Percentiles rank a stretch among this genome's conserved stretches.
phyloP scores from a whole-genome alignment of 2,113 vertebrate genomes.

The Lethenteron camtschaticum region DNA sequence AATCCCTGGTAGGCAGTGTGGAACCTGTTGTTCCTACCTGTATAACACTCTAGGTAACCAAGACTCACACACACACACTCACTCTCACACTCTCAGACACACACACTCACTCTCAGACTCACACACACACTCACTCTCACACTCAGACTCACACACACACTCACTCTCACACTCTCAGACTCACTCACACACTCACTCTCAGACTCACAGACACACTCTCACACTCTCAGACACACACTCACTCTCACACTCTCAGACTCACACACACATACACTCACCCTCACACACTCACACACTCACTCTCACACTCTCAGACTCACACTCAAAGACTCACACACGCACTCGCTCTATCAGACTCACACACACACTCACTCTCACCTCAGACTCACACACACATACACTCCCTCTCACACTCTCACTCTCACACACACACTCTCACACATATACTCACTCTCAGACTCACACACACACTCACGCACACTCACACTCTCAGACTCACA shows the following conservation, averaged over 20 bases:
- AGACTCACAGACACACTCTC: neutral
- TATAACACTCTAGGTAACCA: too few relatives aligned
- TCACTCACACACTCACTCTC: neutral
- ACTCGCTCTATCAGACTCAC: neutral
- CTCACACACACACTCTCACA: too few relatives aligned
- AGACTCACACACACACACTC: too few relatives aligned
- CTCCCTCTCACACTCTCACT: too few relatives aligned
- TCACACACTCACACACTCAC: neutral
- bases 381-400: too few relatives aligned
- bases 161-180: too few relatives aligned
- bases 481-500: neutral
- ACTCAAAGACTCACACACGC: neutral
- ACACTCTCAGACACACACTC: neutral
- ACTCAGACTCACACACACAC: too few relatives aligned
- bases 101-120: too few relatives aligned
- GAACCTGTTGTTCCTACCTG: too few relatives aligned
- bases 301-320: neutral
- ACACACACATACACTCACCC: neutral
- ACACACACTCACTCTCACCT: neutral
- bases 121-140: too few relatives aligned
- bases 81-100: too few relatives aligned
- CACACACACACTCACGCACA: conserved; percentile 2
- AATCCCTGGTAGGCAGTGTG: too few relatives aligned
- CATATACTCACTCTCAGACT: neutral
- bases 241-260: neutral